Base-by-base conservation (phyloP, 2,797 vertebrate species). In the Hoplostethus mediterraneus region DNA sequence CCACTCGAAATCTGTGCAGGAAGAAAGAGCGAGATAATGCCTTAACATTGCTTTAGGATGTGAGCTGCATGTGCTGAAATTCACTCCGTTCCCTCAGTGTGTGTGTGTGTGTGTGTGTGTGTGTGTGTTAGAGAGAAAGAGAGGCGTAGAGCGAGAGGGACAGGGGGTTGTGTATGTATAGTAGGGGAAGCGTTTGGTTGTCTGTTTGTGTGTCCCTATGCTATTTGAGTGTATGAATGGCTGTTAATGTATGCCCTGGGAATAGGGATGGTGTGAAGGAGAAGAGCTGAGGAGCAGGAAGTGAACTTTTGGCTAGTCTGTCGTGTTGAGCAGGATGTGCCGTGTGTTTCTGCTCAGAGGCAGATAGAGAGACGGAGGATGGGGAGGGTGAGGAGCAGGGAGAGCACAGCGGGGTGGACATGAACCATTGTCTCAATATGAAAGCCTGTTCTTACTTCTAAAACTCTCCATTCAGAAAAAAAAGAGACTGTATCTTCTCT, bases 391-490 rank as follows among this genome's bases (percentile, higher is more conserved):
- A 87, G 86, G 84, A 87, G 87, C 83, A 83, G 76, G 85, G 81
- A 74, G 85, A 88, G 74, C 87, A 67, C 91, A 92, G 89, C 89
- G 12, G 90, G 91, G 91, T 87, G 90, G 89, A 91, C 75, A 42
- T 2, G 53, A 84, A 86, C 87, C 85, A 94, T 93, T 93, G 93
- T 94, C 91, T 92, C 82, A 81, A 78, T 88, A 91, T 91, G 88
- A 93, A 92, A 92, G 89, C 87, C 76, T 68, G 79, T 70, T 86
- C 79, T 51, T 69, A 92, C 88, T 89, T 91, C 87, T 90, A 78
- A 90, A 92, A 87, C 80, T 67, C 87, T 89, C 87, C 89, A 92
- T 93, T 93, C 89, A 93, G 86, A 93, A 94, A 93, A 92, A 87
- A 79, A 80, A 81, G 61, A 40, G 57, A 71, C 87, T 80, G 82